Evolutionary conservation across 2,113 vertebrate genomes (phyloP), one percentile per base, ranked within the genome.

Genomic region (Dromas ardeola): DNA sequence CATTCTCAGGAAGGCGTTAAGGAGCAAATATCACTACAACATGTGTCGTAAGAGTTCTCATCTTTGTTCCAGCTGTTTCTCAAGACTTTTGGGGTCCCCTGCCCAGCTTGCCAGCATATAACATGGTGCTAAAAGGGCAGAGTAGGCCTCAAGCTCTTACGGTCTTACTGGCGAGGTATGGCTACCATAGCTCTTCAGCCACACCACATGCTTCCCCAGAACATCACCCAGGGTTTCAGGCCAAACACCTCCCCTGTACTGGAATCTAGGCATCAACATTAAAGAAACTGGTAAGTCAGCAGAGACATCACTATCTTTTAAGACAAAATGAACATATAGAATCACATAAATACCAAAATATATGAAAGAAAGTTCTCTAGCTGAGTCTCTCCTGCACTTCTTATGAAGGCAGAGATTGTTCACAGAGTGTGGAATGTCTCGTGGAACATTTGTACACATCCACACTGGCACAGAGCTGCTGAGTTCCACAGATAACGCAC

Each of bases 191-290:
- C 47, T 76, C 55, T 40, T 45, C 45, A 78, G 55, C 9, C 27
- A 27, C 0, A 42, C 1, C 25, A 16, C 0, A 1, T n/a, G 27
- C 13, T 29, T 49, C 32, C n/a, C 38, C 55, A 55, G 70, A 78
- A 67, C 7, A 67, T 8, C 61, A 59, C 1, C 3, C 17, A 47
- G 56, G 18, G 8, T 85, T 72, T 27, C 15, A 49, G 22, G 38
- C 2, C 63, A 62, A 52, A 62, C 3, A 0, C 14, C 49, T 86
- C 13, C 45, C 65, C 73, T 55, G 20, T 6, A 21, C 34, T 26
- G 29, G 32, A 66, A 74, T 49, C 32, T 29, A 84, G 72, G 38
- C 56, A 47, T 15, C 65, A 87, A 49, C 38, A 50, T 6, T 21
- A 14, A 55, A 80, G 70, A 63, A 84, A 88, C 16, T 1, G 6